phyloP scores from a whole-genome alignment of 2,113 vertebrate species.

The Mionectes macconnelli region DNA sequence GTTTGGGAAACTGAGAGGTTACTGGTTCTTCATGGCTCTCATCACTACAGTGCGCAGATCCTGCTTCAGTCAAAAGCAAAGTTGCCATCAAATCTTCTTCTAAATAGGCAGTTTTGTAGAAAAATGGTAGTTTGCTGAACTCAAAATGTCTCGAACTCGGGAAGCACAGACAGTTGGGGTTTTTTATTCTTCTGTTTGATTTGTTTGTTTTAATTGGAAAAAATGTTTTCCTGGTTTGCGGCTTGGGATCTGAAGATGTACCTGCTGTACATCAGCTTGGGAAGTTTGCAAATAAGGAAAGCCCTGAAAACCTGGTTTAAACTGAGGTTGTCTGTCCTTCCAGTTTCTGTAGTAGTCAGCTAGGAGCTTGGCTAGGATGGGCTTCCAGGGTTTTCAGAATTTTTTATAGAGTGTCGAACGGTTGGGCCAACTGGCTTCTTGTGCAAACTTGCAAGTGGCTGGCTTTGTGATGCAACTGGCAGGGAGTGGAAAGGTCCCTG shows the following conservation, averaged over 20 bases:
- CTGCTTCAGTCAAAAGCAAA: background rate
- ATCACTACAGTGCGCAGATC: background rate
- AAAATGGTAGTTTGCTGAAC: background rate
- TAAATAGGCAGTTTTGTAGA: background rate
- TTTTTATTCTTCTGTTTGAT: background rate
- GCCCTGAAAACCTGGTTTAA: background rate
- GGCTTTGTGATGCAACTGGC: background rate
- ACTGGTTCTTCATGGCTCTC: background rate
- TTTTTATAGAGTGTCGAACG: background rate
- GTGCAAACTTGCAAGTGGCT: background rate
- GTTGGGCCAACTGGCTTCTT: background rate
- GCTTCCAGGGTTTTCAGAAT: background rate
- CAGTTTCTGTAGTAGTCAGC: background rate
- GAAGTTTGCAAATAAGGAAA: background rate
- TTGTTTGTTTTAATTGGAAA: background rate
- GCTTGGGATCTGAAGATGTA: background rate
- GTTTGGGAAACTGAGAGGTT: background rate
- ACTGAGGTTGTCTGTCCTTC: background rate
- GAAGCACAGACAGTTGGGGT: background rate
- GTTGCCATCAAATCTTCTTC: background rate
- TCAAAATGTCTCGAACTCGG: background rate
- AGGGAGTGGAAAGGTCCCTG: background rate
- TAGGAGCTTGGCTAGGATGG: background rate
- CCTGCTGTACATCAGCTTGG: background rate
- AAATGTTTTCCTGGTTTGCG: background rate